phyloP scores from a whole-genome alignment of 2,888 invertebrate species.

The Bellardia bayeri region DNA sequence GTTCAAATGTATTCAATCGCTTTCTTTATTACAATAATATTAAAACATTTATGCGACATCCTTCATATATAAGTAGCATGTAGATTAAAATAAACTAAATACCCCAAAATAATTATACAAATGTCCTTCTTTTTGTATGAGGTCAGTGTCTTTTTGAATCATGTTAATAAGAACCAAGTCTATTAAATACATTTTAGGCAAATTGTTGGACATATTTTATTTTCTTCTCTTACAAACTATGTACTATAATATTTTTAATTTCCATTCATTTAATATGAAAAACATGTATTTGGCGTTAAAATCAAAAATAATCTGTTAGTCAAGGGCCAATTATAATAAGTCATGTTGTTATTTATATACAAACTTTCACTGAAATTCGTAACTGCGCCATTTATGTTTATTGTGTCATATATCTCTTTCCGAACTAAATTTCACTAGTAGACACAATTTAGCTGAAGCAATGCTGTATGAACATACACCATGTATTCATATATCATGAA shows the following conservation, averaged over 20 bases:
- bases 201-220: no score
- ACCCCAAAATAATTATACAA: no score
- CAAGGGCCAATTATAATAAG: conserved; percentile 34
- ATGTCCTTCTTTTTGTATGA: background rate
- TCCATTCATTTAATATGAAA: background rate
- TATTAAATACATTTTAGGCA: background rate
- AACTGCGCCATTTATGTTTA: conserved; percentile 37
- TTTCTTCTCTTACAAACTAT: no score
- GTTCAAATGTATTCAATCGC: no score
- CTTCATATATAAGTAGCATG: no score
- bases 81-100: no score
- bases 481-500: background rate
- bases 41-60: no score
- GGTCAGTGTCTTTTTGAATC: no score
- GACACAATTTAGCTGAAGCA: background rate
- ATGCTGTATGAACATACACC: background rate
- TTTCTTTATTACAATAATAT: no score
- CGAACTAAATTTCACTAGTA: conserved; percentile 4
- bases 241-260: background rate
- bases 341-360: conserved; percentile 38
- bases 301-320: conserved; percentile 1
- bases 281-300: conserved; percentile 1
- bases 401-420: conserved; percentile 50
- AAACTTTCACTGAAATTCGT: conserved; percentile 18
- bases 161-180: background rate